Conservation (phyloP, 2,113 vertebrate genomes). For the Uria aalge region DNA sequence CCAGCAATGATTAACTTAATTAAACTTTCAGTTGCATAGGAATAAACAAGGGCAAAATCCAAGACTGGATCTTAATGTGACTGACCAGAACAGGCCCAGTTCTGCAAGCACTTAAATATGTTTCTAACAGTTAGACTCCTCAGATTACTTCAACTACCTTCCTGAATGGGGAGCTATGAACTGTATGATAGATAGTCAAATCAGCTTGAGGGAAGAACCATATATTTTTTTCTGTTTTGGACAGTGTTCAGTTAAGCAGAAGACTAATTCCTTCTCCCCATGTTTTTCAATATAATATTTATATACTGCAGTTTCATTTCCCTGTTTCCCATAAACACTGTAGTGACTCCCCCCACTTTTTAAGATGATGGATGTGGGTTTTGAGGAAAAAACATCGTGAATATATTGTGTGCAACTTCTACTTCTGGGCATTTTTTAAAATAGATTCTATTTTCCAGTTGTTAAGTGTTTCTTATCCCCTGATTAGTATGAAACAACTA, state of each 20-base stretch:
- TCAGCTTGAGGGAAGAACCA: background rate
- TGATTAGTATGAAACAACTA: background rate
- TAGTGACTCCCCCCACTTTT: background rate
- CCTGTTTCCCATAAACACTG: background rate
- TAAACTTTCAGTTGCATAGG: background rate
- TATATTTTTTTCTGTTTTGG: background rate
- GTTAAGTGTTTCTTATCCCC: background rate
- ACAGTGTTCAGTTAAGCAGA: background rate
- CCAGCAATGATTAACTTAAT: background rate
- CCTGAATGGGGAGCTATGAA: background rate
- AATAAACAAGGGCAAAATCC: constrained; percentile 6
- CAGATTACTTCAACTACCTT: background rate
- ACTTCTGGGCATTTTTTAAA: background rate
- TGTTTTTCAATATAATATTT: background rate
- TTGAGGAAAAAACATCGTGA: background rate
- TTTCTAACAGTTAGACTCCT: background rate
- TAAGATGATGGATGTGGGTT: background rate
- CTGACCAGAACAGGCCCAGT: background rate
- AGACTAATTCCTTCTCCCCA: background rate
- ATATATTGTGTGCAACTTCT: background rate
- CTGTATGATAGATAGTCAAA: background rate
- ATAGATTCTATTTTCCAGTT: background rate
- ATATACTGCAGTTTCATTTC: background rate
- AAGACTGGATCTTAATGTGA: background rate
- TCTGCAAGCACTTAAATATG: background rate